Percentiles rank a stretch among this genome's conserved stretches.
These are phyloP conservation scores for Cottus gobio DNA, from an alignment of 2,113 vertebrate species.

Conservation along the genomic window DNA sequence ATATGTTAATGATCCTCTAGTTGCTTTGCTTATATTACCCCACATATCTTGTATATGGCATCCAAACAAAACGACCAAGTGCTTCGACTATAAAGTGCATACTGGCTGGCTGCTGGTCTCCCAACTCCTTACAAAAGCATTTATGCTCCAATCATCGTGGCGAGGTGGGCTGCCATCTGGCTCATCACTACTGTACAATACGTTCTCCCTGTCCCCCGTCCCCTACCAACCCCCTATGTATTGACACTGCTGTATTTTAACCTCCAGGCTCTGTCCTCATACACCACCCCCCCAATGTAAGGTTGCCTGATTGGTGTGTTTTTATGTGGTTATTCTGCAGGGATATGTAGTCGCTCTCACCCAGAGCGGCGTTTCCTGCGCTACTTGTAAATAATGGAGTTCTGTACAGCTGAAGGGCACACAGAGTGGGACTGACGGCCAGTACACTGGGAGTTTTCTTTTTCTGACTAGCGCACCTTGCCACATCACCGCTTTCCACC, in stretches of 20 bases:
- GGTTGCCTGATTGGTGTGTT: constrained; percentile 72
- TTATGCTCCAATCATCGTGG: constrained; percentile 86
- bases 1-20: constrained; percentile 94
- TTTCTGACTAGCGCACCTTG: constrained; percentile 84
- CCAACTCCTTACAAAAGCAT: constrained; percentile 84
- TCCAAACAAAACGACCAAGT: constrained; percentile 71
- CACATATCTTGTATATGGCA: constrained; percentile 83
- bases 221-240: constrained; percentile 43
- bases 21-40: constrained; percentile 94
- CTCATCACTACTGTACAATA: constrained; percentile 63
- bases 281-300: constrained; percentile 29
- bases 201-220: background rate
- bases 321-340: constrained; percentile 65
- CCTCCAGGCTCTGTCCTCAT: constrained; percentile 30
- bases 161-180: constrained; percentile 84
- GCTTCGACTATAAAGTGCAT: constrained; percentile 87
- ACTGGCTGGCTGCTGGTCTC: constrained; percentile 86
- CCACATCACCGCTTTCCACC: constrained; percentile 82
- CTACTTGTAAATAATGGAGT: constrained; percentile 87
- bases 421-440: constrained; percentile 93
- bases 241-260: constrained; percentile 62
- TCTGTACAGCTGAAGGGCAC: constrained; percentile 88
- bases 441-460: constrained; percentile 86
- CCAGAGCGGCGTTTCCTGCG: constrained; percentile 41
- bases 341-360: constrained; percentile 52